Conservation (phyloP, 2,797 vertebrate species). For the Pseudomugil tenellus region DNA sequence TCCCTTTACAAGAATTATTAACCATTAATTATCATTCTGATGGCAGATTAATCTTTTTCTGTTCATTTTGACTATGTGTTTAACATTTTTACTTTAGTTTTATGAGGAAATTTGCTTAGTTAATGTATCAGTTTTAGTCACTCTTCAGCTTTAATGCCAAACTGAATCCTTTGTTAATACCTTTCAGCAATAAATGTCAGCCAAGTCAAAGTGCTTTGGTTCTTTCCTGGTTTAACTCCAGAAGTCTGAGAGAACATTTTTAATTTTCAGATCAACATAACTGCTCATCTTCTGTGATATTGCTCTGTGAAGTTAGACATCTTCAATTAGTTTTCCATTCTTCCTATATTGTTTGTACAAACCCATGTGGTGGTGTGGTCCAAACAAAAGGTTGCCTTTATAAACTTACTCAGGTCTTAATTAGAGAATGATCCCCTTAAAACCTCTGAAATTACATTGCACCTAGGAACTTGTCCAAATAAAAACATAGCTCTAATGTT, state of each 20-base stretch:
- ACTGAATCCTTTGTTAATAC: background rate
- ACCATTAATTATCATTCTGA: constrained; percentile 33
- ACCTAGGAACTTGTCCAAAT: background rate
- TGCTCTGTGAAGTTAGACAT: background rate
- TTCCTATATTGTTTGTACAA: background rate
- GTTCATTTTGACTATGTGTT: background rate
- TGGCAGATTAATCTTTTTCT: constrained; percentile 18
- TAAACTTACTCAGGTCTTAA: background rate
- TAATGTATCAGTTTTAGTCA: background rate
- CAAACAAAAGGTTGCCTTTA: background rate
- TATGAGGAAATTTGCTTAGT: background rate
- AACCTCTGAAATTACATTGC: background rate
- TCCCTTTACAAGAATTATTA: constrained; percentile 26
- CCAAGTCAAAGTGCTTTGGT: background rate
- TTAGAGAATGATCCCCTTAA: too few relatives aligned
- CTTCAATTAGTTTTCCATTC: background rate
- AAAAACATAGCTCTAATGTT: background rate
- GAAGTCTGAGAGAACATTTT: background rate
- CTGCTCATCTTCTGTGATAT: background rate
- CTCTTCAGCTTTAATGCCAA: background rate
- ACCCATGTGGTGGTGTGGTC: background rate
- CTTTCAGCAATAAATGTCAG: background rate
- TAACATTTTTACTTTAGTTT: background rate
- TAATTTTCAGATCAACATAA: background rate
- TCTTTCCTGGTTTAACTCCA: background rate